These are phyloP conservation scores for Drosophila sordidula DNA, from an alignment of 2,888 invertebrate genomes.

Conservation along the genomic window DNA sequence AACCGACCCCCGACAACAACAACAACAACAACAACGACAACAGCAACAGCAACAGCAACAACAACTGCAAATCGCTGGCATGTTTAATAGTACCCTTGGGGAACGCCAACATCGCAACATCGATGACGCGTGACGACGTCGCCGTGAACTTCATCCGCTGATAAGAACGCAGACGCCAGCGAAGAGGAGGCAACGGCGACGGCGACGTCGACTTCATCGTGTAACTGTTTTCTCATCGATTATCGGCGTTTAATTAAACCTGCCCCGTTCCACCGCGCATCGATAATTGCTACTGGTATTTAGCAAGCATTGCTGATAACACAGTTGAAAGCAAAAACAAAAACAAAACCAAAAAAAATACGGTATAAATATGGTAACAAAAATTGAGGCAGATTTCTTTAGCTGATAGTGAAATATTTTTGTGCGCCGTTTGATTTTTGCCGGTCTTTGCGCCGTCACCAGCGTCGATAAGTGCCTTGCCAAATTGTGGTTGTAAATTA, in stretches of 20 bases:
- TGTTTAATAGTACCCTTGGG: slow-evolving; percentile 34
- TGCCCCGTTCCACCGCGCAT: slow-evolving; percentile 20
- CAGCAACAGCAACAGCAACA: slow-evolving; percentile 13
- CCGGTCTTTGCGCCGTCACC: slow-evolving; percentile 45
- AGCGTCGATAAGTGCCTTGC: slow-evolving; percentile 62
- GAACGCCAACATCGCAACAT: slow-evolving; percentile 21
- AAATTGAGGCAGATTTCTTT: slow-evolving; percentile 68
- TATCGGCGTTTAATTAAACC: slow-evolving; percentile 75
- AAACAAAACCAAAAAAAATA: slow-evolving; percentile 15
- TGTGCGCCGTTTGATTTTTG: slow-evolving; percentile 64
- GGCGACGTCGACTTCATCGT: slow-evolving; percentile 32
- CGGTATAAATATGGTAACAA: slow-evolving; percentile 42
- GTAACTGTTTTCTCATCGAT: slow-evolving; percentile 74
- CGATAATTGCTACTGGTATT: slow-evolving; percentile 76
- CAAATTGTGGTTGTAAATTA: slow-evolving; percentile 73
- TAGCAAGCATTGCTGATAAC: slow-evolving; percentile 72
- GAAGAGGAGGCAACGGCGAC: slow-evolving; percentile 1
- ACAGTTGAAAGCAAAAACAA: slow-evolving; percentile 13
- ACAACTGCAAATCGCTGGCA: slow-evolving; percentile 24
- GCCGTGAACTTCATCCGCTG: slow-evolving; percentile 59
- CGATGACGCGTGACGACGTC: slow-evolving; percentile 50
- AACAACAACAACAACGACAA: slow-evolving; percentile 6
- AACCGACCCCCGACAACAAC: slow-evolving; percentile 34
- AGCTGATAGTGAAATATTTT: slow-evolving; percentile 60
- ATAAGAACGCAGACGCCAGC: slow-evolving; percentile 45